Conservation (phyloP, 2,888 invertebrate species). For the Pteria penguin region DNA sequence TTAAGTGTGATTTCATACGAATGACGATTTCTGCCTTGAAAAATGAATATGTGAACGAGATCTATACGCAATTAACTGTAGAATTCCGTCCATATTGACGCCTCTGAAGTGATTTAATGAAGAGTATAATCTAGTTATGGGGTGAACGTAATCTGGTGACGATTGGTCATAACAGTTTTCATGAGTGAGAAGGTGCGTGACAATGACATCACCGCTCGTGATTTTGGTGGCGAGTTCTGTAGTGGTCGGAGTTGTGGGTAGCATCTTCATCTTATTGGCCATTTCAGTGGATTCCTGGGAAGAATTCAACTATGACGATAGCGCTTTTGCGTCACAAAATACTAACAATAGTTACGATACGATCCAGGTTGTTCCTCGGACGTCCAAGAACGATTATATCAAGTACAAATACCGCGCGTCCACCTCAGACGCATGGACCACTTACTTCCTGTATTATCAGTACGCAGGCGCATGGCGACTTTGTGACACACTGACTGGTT, state of each 20-base stretch:
- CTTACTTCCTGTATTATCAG: slow-evolving; percentile 28
- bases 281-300: slow-evolving; percentile 55
- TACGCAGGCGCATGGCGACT: slow-evolving; percentile 38
- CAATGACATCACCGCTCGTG: slow-evolving; percentile 36
- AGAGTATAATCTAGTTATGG: too few species aligned
- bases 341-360: slow-evolving; percentile 16
- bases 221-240: slow-evolving; percentile 41
- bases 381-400: background rate
- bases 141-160: too few species aligned
- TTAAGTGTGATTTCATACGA: background rate
- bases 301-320: slow-evolving; percentile 46
- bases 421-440: background rate
- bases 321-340: slow-evolving; percentile 34
- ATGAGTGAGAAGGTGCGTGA: too few species aligned
- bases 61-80: too few species aligned
- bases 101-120: too few species aligned
- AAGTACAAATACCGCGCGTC: slow-evolving; percentile 11
- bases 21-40: background rate
- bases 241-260: slow-evolving; percentile 15
- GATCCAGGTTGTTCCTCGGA: background rate
- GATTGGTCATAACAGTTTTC: too few species aligned
- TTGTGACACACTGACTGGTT: slow-evolving; percentile 38
- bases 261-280: slow-evolving; percentile 31
- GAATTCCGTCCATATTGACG: too few species aligned
- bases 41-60: background rate